Percentiles rank a stretch among this genome's conserved stretches.
phyloP scores from a whole-genome alignment of 2,113 vertebrate genomes.

The Camelus bactrianus region DNA sequence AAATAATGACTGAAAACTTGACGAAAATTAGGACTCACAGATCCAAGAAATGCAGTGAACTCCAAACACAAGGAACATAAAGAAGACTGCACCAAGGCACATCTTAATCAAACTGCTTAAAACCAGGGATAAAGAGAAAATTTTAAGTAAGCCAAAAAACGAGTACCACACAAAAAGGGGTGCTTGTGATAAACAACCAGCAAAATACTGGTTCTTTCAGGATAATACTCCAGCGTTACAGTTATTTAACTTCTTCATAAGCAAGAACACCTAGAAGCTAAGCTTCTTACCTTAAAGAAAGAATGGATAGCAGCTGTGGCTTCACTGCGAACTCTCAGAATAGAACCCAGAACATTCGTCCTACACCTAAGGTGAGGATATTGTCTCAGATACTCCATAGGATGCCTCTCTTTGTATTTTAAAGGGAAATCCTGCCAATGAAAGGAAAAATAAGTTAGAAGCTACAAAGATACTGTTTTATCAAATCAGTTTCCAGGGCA shows the following conservation, averaged over 20 bases:
- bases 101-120: slow-evolving; percentile 18
- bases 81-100: slow-evolving; percentile 29
- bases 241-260: background rate
- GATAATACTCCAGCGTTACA: background rate
- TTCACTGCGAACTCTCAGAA: slow-evolving; percentile 95
- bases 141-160: background rate
- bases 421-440: slow-evolving; percentile 93
- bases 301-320: slow-evolving; percentile 93
- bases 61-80: slow-evolving; percentile 9
- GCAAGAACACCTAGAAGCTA: background rate
- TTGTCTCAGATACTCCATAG: slow-evolving; percentile 93
- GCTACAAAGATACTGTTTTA: background rate
- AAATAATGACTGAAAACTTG: background rate
- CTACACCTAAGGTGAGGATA: slow-evolving; percentile 95
- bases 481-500: slow-evolving; percentile 32
- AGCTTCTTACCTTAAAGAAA: slow-evolving; percentile 92
- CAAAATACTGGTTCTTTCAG: background rate
- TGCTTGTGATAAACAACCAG: background rate
- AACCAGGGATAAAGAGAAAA: background rate
- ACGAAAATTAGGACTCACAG: background rate
- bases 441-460: background rate
- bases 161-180: background rate
- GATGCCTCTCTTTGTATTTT: slow-evolving; percentile 92
- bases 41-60: slow-evolving; percentile 16
- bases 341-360: slow-evolving; percentile 90